Evolutionary conservation across 2,888 invertebrate species (phyloP), one percentile per base, ranked within the genome.

Genomic region (Xestia c-nigrum): DNA sequence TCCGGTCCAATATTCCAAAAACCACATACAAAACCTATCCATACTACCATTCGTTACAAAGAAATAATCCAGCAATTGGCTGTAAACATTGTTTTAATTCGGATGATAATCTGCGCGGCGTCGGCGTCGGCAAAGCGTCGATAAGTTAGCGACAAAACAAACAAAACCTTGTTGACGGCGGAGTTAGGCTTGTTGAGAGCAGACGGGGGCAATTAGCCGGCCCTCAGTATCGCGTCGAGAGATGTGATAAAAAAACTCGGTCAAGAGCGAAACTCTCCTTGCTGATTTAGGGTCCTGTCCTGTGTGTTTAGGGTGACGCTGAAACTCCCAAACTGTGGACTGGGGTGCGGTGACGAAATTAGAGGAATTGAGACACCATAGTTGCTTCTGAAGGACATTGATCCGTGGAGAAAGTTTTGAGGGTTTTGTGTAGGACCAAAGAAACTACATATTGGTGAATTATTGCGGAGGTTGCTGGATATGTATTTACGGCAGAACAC

Each of bases 121-220:
- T 52, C 81, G 76, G 76, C 81, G 76, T 78, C 81, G 73, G 40
- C 76, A 80, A 77, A 82, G 78, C 72, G 84, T 82, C 78, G 84
- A 88, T 91, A 91, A 91, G 89, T 90, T 90, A 83, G 86, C 79
- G 80, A 76, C 84, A 91, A 90, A 88, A 88, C 89, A 92, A 92
- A 92, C 89, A 91, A 87, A 88, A 88, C 85, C 80, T 77, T 83
- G 86, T 83, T 85, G 87, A 86, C 87, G 88, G 85, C 86, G 76
- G 88, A 90, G 89, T 90, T 89, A 78, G 83, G 85, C 87, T 89
- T 89, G 87, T 88, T 81, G 84, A 85, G 86, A 88, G 85, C 87
- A 88, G 90, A 90, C 88, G 88, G 82, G 86, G 86, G 79, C 91
- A 91, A 91, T 91, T 90, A 92, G 87, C 81, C 70, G 80, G 72